Percentiles rank a stretch among this genome's conserved stretches.
Conservation (phyloP, 2,113 vertebrate species). For the Ptilonorhynchus violaceus region DNA sequence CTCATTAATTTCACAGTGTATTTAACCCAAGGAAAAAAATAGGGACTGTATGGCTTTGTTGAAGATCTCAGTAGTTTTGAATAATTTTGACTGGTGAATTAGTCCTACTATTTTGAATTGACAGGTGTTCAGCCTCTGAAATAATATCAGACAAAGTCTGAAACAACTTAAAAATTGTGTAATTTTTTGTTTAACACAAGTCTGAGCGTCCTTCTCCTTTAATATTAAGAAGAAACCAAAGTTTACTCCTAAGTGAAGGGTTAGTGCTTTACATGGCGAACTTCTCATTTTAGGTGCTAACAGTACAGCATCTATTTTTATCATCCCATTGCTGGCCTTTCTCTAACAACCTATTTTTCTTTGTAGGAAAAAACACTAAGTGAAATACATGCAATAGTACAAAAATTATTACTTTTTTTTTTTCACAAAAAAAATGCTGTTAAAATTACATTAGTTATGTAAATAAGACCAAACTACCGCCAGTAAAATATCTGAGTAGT, state of each 20-base stretch:
- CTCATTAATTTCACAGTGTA: background rate
- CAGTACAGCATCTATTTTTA: background rate
- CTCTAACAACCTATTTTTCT: background rate
- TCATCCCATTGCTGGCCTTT: background rate
- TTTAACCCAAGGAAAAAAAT: background rate
- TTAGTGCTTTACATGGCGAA: background rate
- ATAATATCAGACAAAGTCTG: background rate
- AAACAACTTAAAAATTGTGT: background rate
- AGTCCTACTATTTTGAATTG: background rate
- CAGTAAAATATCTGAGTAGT: constrained; percentile 32
- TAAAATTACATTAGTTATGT: constrained; percentile 39
- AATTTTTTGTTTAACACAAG: background rate
- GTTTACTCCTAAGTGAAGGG: background rate
- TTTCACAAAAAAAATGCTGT: background rate
- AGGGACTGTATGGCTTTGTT: background rate
- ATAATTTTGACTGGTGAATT: background rate
- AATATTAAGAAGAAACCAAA: background rate
- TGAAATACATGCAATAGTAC: background rate
- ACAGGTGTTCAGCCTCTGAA: background rate
- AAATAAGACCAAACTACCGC: constrained; percentile 38
- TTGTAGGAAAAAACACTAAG: background rate
- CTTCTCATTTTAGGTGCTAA: background rate
- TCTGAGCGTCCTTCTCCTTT: background rate
- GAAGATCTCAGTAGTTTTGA: background rate
- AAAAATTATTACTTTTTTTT: constrained; percentile 41